These are phyloP conservation scores for Triplophysa yarkandensis DNA, from an alignment of 2,797 vertebrate genomes.

Conservation along the genomic window DNA sequence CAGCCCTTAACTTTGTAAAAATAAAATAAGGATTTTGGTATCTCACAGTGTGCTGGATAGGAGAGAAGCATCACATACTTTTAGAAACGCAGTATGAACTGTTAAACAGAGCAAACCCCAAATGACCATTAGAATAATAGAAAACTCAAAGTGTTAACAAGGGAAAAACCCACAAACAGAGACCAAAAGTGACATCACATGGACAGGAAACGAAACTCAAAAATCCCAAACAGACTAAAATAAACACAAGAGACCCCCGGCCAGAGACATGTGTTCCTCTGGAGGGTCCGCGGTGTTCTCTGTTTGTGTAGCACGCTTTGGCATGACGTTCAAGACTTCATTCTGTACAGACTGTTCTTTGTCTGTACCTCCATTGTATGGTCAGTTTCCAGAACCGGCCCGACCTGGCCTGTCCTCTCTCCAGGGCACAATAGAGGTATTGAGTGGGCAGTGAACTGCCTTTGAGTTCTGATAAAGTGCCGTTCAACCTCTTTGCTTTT, in stretches of 20 bases:
- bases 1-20: constrained; percentile 16
- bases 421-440: constrained; percentile 54
- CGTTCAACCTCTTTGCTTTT: constrained; percentile 28
- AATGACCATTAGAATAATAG: neutral
- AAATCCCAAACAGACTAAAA: constrained; percentile 10
- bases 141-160: neutral
- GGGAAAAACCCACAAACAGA: neutral
- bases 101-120: neutral
- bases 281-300: neutral
- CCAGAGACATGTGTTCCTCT: neutral
- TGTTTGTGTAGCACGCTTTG: constrained; percentile 14
- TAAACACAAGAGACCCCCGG: neutral
- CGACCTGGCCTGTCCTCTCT: constrained; percentile 38
- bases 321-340: neutral
- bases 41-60: constrained; percentile 5
- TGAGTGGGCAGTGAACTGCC: constrained; percentile 50
- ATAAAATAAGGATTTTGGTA: constrained; percentile 46
- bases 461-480: constrained; percentile 41
- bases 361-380: constrained; percentile 33
- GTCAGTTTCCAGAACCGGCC: constrained; percentile 51
- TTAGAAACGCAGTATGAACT: neutral
- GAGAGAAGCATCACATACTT: no score
- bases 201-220: neutral
- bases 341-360: constrained; percentile 52
- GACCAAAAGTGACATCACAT: constrained; percentile 1